These are phyloP conservation scores for Callipepla californica DNA, from an alignment of 2,113 vertebrate species.

Conservation along the genomic window DNA sequence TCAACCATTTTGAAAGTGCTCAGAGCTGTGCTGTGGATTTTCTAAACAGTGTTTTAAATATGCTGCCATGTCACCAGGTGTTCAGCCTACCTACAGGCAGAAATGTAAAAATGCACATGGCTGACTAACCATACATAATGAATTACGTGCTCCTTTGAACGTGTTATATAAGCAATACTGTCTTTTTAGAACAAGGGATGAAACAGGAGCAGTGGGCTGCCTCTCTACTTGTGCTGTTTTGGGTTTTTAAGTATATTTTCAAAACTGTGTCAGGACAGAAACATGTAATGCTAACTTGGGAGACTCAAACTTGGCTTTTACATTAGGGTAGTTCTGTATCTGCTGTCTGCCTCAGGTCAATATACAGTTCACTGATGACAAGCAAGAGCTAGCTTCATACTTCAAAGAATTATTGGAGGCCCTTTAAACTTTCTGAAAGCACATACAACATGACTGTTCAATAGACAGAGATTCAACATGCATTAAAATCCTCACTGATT, in stretches of 20 bases:
- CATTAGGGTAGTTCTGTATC: not conserved
- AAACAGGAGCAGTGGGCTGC: not conserved
- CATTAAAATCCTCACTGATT: not conserved
- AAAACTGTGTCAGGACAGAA: not conserved
- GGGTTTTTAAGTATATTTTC: not conserved
- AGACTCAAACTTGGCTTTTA: not conserved
- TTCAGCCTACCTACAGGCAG: constrained; percentile 65
- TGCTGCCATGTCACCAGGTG: constrained; percentile 62
- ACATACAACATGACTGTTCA: fast-evolving
- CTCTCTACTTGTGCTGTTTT: not conserved
- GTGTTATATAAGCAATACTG: not conserved
- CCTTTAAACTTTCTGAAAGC: not conserved
- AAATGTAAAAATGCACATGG: constrained; percentile 56
- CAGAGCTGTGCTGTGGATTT: not conserved
- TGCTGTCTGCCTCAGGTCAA: not conserved
- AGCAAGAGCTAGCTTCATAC: not conserved
- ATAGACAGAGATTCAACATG: not conserved
- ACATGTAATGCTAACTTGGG: not conserved
- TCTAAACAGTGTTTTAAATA: constrained; percentile 11
- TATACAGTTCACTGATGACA: not conserved
- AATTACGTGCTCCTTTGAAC: constrained; percentile 66
- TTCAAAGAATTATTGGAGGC: not conserved
- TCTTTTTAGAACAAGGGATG: not conserved
- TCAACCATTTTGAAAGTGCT: not conserved
- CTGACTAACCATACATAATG: constrained; percentile 59